These are phyloP conservation scores for Pangasius macronema DNA, from an alignment of 2,797 vertebrate species.

Conservation along the genomic window DNA sequence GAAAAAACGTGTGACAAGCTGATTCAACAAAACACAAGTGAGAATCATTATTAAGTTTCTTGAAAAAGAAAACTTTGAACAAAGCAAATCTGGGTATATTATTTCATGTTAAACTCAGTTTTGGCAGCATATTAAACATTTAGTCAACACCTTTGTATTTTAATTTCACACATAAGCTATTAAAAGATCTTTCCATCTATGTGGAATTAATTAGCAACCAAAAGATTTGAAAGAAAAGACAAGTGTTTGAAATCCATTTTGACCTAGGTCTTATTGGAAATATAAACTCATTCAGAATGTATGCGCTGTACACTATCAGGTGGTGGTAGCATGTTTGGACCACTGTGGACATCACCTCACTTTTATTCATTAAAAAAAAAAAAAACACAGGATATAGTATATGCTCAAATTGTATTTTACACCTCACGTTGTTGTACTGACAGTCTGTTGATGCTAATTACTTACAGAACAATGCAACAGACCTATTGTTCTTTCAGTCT, in stretches of 20 bases:
- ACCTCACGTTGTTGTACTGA: neutral
- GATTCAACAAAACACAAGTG: neutral
- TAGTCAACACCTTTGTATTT: neutral
- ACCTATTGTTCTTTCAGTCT: neutral
- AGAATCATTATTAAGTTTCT: neutral
- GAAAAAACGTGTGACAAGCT: neutral
- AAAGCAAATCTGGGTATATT: neutral
- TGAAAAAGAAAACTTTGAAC: neutral
- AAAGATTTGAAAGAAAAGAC: neutral
- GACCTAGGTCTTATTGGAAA: neutral
- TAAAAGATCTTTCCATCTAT: neutral
- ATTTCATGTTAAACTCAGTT: neutral
- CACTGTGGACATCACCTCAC: neutral
- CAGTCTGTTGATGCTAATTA: neutral
- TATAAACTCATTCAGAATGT: neutral
- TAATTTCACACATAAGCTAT: constrained; percentile 2
- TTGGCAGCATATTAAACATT: neutral
- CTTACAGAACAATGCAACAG: neutral
- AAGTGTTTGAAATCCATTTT: neutral
- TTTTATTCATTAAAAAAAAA: neutral
- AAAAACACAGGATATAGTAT: neutral
- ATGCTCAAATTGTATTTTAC: neutral
- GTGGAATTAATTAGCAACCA: constrained; percentile 5
- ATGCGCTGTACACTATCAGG: neutral
- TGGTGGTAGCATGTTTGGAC: neutral